A percentile compares a stretch with the other conserved stretches of the same genome.
Evolutionary conservation across 2,797 vertebrate genomes (phyloP).

Genomic region (Lacerta viridis): DNA sequence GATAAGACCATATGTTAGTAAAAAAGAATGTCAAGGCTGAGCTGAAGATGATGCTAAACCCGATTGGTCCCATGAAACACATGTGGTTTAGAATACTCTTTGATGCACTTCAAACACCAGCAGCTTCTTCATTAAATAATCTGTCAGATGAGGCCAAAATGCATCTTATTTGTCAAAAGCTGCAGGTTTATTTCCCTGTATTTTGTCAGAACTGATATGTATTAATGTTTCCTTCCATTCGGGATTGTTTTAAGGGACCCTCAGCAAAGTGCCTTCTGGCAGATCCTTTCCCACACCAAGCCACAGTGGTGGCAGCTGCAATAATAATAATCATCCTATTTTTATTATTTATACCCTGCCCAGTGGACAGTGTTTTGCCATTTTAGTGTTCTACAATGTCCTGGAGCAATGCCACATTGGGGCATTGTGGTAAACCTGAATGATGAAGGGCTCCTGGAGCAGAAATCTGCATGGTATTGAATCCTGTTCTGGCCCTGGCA

Average conservation of each 20-base stretch:
- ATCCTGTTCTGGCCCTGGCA: too few relatives aligned
- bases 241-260: background rate
- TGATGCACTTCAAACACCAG: slow-evolving; percentile 51
- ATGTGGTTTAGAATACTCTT: slow-evolving; percentile 49
- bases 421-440: background rate
- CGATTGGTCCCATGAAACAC: slow-evolving; percentile 58
- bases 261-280: background rate
- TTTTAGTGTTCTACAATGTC: background rate
- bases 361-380: too few relatives aligned
- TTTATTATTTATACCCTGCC: background rate
- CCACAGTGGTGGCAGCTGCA: background rate
- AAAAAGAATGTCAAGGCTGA: slow-evolving; percentile 54
- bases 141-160: slow-evolving; percentile 50
- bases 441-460: background rate
- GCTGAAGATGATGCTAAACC: slow-evolving; percentile 46
- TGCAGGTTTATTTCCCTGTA: slow-evolving; percentile 42
- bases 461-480: too few relatives aligned
- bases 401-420: background rate
- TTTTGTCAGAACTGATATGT: slow-evolving; percentile 17
- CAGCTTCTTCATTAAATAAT: slow-evolving; percentile 55
- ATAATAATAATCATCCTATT: too few relatives aligned
- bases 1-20: slow-evolving; percentile 54
- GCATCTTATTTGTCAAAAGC: slow-evolving; percentile 56
- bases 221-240: slow-evolving; percentile 17
- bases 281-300: background rate